phyloP scores from a whole-genome alignment of 2,888 invertebrate genomes.

The Perdita meconis region DNA sequence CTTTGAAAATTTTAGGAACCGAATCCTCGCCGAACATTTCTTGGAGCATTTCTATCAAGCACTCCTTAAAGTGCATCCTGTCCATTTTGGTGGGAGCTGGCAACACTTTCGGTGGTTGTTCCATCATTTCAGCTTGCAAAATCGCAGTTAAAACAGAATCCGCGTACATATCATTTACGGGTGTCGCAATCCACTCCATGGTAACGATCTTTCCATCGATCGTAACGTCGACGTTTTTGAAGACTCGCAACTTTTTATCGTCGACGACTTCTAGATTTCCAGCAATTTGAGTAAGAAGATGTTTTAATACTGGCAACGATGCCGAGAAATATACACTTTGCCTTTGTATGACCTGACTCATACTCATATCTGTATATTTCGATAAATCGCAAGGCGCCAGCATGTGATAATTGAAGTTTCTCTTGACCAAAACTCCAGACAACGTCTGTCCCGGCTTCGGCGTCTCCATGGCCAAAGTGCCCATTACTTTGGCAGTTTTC shows the following conservation, averaged over 20 bases:
- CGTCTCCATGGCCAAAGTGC: conserved; percentile 92
- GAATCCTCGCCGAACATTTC: conserved; percentile 98
- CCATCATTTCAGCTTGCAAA: conserved; percentile 92
- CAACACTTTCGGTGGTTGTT: conserved; percentile 87
- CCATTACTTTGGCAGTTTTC: conserved; percentile 99
- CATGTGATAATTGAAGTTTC: conserved; percentile 99
- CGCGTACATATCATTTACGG: conserved; percentile 99
- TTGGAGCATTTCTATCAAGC: conserved; percentile 94
- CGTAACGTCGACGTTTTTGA: conserved; percentile 92
- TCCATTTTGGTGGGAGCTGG: conserved; percentile 91
- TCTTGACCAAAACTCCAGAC: conserved; percentile 97
- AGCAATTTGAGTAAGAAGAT: conserved; percentile 91
- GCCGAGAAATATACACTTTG: conserved; percentile 95
- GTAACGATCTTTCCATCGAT: conserved; percentile 93
- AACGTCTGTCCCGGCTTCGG: conserved; percentile 92
- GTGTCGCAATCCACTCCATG: conserved; percentile 97
- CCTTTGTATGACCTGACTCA: conserved; percentile 96
- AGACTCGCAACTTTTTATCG: conserved; percentile 91
- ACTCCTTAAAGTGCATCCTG: conserved; percentile 96
- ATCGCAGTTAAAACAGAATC: conserved; percentile 96
- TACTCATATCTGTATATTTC: conserved; percentile 98
- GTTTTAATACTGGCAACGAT: conserved; percentile 89
- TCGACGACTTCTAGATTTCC: conserved; percentile 90
- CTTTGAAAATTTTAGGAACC: conserved; percentile 96
- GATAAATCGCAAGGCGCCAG: conserved; percentile 95